A percentile compares a stretch with the other conserved stretches of the same genome.
These are phyloP conservation scores for Lucinisca nassula DNA, from an alignment of 2,888 invertebrate species.

Conservation along the genomic window DNA sequence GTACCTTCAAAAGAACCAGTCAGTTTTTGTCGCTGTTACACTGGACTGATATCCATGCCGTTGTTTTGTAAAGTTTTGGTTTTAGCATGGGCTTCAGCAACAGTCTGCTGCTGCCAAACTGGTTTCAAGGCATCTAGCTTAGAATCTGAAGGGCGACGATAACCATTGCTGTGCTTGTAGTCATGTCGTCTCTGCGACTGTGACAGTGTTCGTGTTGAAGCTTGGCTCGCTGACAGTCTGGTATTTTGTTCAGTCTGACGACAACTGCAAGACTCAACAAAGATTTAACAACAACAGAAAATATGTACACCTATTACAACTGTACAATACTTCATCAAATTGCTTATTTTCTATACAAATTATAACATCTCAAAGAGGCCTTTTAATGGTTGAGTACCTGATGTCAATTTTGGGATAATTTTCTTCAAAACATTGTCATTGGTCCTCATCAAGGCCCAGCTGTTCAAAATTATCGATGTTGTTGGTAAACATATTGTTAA, in stretches of 20 bases:
- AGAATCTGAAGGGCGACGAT: neutral
- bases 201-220: no score
- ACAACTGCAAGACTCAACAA: conserved; percentile 8
- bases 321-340: neutral
- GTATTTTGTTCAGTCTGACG: neutral
- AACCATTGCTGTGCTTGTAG: neutral
- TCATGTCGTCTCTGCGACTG: neutral
- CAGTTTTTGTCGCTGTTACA: no score
- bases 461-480: no score
- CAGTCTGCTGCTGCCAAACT: neutral
- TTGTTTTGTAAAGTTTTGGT: no score
- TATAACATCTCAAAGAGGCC: no score
- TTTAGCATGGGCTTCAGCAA: no score
- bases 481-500: no score
- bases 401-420: no score
- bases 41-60: no score
- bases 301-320: neutral
- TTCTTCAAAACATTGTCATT: no score
- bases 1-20: neutral
- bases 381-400: no score
- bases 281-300: conserved; percentile 1
- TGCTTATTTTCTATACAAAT: neutral
- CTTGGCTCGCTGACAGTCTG: neutral
- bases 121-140: neutral
- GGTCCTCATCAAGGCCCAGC: no score